phyloP scores from a whole-genome alignment of 1,140 invertebrate genomes.

The Trichogramma pretiosum region DNA sequence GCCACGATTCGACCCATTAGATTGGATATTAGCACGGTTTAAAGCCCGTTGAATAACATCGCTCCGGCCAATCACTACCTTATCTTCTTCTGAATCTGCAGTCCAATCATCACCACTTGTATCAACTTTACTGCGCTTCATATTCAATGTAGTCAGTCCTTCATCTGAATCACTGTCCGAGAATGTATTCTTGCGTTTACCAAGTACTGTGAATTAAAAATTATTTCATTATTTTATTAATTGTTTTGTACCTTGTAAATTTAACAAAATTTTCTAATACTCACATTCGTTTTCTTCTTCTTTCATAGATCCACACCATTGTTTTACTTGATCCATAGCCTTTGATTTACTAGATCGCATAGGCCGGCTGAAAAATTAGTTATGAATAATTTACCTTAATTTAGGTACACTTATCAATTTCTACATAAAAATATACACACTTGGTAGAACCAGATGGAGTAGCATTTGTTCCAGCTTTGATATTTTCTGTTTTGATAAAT shows the following conservation, averaged over 20 bases:
- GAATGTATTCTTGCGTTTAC: conserved; percentile 37
- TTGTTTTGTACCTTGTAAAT: not conserved
- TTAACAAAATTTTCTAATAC: conserved; percentile 11
- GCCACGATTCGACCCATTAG: conserved; percentile 37
- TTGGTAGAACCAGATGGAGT: conserved; percentile 32
- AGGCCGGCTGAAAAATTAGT: conserved; percentile 47
- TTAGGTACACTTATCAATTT: not conserved
- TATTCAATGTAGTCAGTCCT: conserved; percentile 26
- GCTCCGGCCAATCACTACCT: conserved; percentile 30
- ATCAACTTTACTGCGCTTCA: conserved; percentile 46
- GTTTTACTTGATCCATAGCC: conserved; percentile 74
- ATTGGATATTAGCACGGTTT: conserved; percentile 35
- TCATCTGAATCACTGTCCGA: conserved; percentile 46
- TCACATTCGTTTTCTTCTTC: conserved; percentile 48
- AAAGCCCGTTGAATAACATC: conserved; percentile 43
- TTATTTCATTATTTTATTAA: conserved; percentile 1
- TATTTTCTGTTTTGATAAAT: conserved; percentile 31
- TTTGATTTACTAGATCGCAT: conserved; percentile 70
- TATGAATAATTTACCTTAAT: conserved; percentile 5
- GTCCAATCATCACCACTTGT: conserved; percentile 45
- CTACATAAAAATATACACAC: conserved; percentile 1
- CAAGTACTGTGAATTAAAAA: conserved; percentile 30
- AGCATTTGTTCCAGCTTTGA: conserved; percentile 39
- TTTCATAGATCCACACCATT: conserved; percentile 65
- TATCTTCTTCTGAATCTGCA: conserved; percentile 42